Conservation (phyloP, 2,888 invertebrate species). For the Seira musarum region DNA sequence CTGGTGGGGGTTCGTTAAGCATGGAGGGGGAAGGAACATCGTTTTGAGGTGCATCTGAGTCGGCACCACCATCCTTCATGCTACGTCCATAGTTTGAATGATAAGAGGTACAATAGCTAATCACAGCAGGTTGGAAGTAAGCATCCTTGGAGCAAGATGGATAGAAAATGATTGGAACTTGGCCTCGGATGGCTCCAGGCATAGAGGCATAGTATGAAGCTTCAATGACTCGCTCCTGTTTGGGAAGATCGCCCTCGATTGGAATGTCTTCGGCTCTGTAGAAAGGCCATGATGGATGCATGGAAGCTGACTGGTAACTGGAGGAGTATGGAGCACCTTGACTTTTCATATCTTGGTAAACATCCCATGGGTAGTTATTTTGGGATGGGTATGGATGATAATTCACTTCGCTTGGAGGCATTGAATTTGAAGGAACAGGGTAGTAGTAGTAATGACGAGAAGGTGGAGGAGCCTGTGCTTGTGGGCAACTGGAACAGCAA, state of each 20-base stretch:
- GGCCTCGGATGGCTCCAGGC: slow-evolving; percentile 65
- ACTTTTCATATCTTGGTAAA: slow-evolving; percentile 13
- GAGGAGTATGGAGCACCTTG: not conserved
- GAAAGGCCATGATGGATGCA: slow-evolving; percentile 33
- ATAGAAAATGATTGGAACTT: slow-evolving; percentile 65
- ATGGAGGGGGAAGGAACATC: slow-evolving; percentile 6
- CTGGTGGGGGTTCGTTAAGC: slow-evolving; percentile 16
- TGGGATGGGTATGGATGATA: slow-evolving; percentile 31
- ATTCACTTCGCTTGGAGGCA: slow-evolving; percentile 38
- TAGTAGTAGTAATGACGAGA: slow-evolving; percentile 36
- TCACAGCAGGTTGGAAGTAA: slow-evolving; percentile 61
- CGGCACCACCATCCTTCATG: slow-evolving; percentile 7
- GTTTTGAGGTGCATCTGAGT: not conserved
- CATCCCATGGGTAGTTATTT: slow-evolving; percentile 8
- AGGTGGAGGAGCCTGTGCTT: not conserved
- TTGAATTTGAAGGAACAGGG: slow-evolving; percentile 4
- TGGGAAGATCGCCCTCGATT: slow-evolving; percentile 20
- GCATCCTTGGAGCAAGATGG: slow-evolving; percentile 63
- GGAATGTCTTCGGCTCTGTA: slow-evolving; percentile 25
- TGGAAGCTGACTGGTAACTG: not conserved
- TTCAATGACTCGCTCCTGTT: slow-evolving; percentile 48
- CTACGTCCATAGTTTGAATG: slow-evolving; percentile 34
- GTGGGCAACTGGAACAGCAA: slow-evolving; percentile 33
- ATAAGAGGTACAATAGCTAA: slow-evolving; percentile 60
- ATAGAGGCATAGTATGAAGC: slow-evolving; percentile 58